Evolutionary conservation across 1,140 invertebrate genomes (phyloP), one percentile per base, ranked within the genome.

Genomic region (Zaprionus vittiger): DNA sequence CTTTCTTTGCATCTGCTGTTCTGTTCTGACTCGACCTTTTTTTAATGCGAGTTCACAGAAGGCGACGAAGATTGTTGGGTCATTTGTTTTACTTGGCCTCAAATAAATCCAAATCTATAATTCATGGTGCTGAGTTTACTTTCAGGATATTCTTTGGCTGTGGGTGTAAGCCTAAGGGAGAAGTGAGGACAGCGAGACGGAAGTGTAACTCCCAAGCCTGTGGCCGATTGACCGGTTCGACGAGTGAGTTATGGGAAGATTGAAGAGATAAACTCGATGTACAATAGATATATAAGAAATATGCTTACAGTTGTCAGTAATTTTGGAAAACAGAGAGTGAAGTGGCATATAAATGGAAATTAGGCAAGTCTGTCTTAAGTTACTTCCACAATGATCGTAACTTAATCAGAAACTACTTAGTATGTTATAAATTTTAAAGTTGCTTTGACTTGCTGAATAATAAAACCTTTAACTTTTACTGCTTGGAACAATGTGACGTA

Each of bases 71-170:
- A 63, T 82, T 84, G 65, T 90, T 74, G 79, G 79, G 73, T 80
- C 85, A 90, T 90, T 90, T 90, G 85, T 90, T 90, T 90, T 90
- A 90, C 85, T 90, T 80, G 85, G 81, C 85, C 85, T 90, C 85
- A 90, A 90, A 90, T 90, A 90, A 90, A 90, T 90, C 85, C 85
- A 81, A 90, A 90, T 90, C 81, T 85, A 90, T 90, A 90, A 90
- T 90, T 90, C 85, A 90, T 90, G 76, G 59, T 55, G 60, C 57
- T 54, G 64, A 81, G 75, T 82, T 89, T 81, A 62, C 78, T 81
- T 79, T 71, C 69, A 69, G 79, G 80, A 77, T 74, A 77, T 77
- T 24, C 64, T 52, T 56, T 44, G 37, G 67, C 69, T 61, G 68
- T 55, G 49, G 49, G 67, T 73, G 65, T 76, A 76, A 37, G 22